phyloP scores from a whole-genome alignment of 2,888 invertebrate species.

The Dicycla oo region DNA sequence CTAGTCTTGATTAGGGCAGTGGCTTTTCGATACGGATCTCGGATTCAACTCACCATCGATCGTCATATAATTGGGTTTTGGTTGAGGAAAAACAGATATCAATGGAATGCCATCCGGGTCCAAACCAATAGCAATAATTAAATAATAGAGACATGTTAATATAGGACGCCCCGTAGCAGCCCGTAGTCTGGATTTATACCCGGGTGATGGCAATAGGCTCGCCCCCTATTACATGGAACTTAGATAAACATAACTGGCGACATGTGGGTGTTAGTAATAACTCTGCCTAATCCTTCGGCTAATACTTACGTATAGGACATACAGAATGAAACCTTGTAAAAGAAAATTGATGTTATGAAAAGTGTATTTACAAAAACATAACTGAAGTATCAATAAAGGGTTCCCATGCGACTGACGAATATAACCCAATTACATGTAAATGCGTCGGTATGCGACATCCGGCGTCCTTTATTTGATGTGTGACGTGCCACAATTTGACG shows the following conservation, averaged over 20 bases:
- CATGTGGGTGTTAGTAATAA: too few relatives aligned
- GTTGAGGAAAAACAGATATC: slow-evolving; percentile 3
- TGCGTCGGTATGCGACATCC: slow-evolving; percentile 47
- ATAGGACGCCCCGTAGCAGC: too few relatives aligned
- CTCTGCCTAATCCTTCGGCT: too few relatives aligned
- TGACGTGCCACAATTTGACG: slow-evolving; percentile 57
- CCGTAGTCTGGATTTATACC: too few relatives aligned
- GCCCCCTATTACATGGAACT: too few relatives aligned
- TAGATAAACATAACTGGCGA: too few relatives aligned
- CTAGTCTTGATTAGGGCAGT: neutral
- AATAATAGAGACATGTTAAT: too few relatives aligned
- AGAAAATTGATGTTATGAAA: neutral
- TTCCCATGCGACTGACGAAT: slow-evolving; percentile 30
- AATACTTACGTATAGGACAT: too few relatives aligned
- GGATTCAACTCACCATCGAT: neutral
- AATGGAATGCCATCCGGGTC: neutral
- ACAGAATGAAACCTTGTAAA: neutral
- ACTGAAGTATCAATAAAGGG: slow-evolving; percentile 15
- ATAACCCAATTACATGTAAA: slow-evolving; percentile 61
- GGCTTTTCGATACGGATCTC: neutral
- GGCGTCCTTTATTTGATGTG: slow-evolving; percentile 55
- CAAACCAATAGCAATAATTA: neutral
- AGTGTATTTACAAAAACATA: neutral
- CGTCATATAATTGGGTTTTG: slow-evolving; percentile 12
- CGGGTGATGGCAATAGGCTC: too few relatives aligned